Percentiles rank a stretch among this genome's conserved stretches.
phyloP scores from a whole-genome alignment of 2,797 vertebrate species.

The Urocyon cinereoargenteus region DNA sequence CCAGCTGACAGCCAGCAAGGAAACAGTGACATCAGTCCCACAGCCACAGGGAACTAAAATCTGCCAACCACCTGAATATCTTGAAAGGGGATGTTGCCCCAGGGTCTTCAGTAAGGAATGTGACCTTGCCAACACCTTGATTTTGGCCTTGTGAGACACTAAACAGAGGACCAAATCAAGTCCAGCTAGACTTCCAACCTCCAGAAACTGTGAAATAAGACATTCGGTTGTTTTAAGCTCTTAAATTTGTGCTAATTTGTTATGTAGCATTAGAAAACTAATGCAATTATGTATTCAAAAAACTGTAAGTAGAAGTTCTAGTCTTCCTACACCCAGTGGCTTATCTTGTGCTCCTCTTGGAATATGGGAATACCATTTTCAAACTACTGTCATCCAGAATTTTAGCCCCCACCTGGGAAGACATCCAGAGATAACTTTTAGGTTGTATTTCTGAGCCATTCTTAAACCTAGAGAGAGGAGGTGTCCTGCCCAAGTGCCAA shows the following conservation, averaged over 20 bases:
- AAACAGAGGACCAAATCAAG: not conserved
- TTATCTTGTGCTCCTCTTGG: not conserved
- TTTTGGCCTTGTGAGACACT: not conserved
- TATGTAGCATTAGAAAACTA: not conserved
- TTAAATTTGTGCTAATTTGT: constrained; percentile 31
- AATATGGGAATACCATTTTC: not conserved
- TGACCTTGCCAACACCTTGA: not conserved
- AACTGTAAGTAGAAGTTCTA: not conserved
- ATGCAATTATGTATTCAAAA: not conserved
- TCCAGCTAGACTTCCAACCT: not conserved
- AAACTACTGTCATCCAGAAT: not conserved
- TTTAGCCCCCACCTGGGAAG: not conserved
- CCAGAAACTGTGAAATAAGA: not conserved
- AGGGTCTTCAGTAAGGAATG: not conserved
- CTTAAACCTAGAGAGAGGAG: not conserved
- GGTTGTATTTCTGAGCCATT: constrained; percentile 25
- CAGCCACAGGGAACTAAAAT: not conserved
- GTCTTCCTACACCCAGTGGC: not conserved
- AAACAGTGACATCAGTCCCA: not conserved
- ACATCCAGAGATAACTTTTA: not conserved
- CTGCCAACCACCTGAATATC: not conserved
- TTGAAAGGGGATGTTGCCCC: not conserved
- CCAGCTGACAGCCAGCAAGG: not conserved
- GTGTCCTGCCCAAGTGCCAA: not conserved
- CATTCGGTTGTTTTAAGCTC: not conserved